Evolutionary conservation across 2,113 vertebrate genomes (phyloP).

Genomic region (Tinamus guttatus): DNA sequence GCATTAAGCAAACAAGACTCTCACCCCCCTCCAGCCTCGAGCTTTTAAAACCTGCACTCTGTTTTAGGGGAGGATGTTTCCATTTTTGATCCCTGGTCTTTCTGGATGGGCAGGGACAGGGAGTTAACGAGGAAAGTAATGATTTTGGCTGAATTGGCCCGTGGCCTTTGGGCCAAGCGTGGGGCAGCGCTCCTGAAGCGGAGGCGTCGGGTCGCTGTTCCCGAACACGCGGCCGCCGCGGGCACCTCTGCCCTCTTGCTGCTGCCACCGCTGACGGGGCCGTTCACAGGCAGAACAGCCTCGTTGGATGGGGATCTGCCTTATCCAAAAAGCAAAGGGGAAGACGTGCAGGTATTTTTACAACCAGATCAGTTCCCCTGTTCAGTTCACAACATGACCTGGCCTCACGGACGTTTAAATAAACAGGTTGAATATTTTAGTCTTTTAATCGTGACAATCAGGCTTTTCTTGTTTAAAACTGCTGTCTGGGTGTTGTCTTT

Average conservation of each 20-base stretch:
- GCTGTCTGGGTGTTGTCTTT: background rate
- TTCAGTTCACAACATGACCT: background rate
- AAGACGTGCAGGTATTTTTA: fast-evolving
- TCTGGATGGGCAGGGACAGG: background rate
- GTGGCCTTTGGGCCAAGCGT: background rate
- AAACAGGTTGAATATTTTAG: background rate
- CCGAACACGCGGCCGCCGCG: background rate
- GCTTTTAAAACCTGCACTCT: background rate
- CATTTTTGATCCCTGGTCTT: background rate
- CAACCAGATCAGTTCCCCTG: background rate
- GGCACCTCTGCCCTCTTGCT: background rate
- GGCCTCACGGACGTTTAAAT: background rate
- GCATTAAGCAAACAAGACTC: conserved; percentile 11
- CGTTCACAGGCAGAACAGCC: background rate
- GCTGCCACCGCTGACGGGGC: background rate
- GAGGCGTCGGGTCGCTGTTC: background rate
- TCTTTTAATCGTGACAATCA: background rate
- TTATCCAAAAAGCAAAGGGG: background rate
- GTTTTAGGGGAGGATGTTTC: background rate
- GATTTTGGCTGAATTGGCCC: background rate
- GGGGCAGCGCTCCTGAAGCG: conserved; percentile 4
- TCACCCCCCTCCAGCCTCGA: background rate
- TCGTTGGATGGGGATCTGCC: background rate
- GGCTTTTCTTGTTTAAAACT: background rate
- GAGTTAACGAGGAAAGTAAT: background rate